Evolutionary conservation across 2,113 vertebrate species (phyloP), one percentile per base, ranked within the genome.

Genomic region (Ciconia maguari): DNA sequence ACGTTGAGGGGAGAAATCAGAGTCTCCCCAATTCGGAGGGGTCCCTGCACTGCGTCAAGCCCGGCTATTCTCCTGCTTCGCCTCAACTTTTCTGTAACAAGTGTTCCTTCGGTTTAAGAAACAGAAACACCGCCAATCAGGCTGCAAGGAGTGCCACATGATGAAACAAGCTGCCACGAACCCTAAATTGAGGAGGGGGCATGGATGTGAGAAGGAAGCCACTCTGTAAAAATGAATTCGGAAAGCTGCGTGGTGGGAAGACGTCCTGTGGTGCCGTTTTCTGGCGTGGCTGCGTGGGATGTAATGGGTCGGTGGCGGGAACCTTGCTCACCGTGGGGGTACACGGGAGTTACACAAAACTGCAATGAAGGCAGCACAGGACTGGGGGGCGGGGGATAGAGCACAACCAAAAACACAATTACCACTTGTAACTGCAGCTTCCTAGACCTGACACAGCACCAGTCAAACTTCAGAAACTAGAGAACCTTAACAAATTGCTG

Each of bases 211-310:
- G n/a, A 66, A 74, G 10, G 15, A 81, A 77, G 27, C 9, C 58
- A 12, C 34, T 32, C 26, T 1, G 10, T 22, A 68, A 32, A 48
- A 84, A 68, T 5, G 2, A 44, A 36, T 10, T 20, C 1, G 9
- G 48, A 32, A 62, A 58, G 78, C 30, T 1, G 2, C 6, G 6
- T 12, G 17, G 12, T 0, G 8, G 38, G 54, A 77, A 57, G 17
- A 65, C 2, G 10, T 1, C 0, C 16, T 26, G 8, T 0, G 1
- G 60, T 4, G 2, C 15, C 1, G 7, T 58, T 91, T 6, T 32
- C 30, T 0, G 0, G 46, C 34, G 10, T 0, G 6, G 68, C 42
- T 19, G 24, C 1, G 1, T 5, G 21, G 51, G 42, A 38, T 4
- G 38, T 4, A 68, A 21, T 0, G 11, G 16, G 19, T 1, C 7